Conservation (phyloP, 2,888 invertebrate genomes). For the Leucophenga montana region DNA sequence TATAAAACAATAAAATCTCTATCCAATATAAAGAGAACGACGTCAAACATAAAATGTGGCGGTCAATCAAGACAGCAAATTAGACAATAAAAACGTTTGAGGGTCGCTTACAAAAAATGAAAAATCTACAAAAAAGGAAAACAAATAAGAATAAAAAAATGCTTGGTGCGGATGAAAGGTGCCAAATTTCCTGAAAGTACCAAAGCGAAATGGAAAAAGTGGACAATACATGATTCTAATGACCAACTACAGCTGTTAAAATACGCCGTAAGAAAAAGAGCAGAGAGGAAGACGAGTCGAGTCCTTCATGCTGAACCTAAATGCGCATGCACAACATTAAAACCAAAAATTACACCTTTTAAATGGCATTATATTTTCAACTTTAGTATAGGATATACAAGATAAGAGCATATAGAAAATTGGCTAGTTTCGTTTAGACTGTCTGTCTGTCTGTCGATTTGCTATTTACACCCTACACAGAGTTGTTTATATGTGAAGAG, state of each 20-base stretch:
- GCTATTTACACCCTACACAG: too few relatives aligned
- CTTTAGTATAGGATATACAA: conserved; percentile 33
- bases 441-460: not conserved
- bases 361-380: conserved; percentile 45
- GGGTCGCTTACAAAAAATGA: not conserved
- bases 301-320: conserved; percentile 32
- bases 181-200: conserved; percentile 8
- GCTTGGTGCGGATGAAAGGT: conserved; percentile 1
- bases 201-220: not conserved
- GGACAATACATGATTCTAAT: conserved; percentile 13
- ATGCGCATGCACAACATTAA: conserved; percentile 43
- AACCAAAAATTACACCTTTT: conserved; percentile 65
- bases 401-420: conserved; percentile 34
- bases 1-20: conserved; percentile 3
- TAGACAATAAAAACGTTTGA: conserved; percentile 15
- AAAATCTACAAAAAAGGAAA: not conserved
- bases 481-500: too few relatives aligned
- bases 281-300: conserved; percentile 33
- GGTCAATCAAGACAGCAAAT: conserved; percentile 25
- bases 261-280: conserved; percentile 39
- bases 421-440: conserved; percentile 34
- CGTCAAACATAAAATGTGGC: not conserved
- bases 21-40: conserved; percentile 11
- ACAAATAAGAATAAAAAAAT: not conserved
- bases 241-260: conserved; percentile 31